Conservation (phyloP, 2,797 vertebrate genomes). For the Australoheros facetus region DNA sequence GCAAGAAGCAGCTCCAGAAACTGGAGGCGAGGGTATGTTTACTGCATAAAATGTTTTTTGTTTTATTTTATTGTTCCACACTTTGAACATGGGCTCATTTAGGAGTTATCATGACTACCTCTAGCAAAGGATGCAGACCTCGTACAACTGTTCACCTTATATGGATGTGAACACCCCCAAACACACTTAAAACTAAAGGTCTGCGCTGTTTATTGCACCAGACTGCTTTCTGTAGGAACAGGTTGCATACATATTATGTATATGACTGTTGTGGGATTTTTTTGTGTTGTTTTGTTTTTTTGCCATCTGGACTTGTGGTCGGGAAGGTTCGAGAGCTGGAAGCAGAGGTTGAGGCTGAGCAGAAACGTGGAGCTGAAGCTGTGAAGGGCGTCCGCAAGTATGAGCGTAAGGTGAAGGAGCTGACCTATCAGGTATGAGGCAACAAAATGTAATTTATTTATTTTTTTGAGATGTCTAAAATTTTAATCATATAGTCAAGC, state of each 20-base stretch:
- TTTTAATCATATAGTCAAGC: neutral
- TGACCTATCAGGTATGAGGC: conserved; percentile 84
- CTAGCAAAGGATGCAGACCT: neutral
- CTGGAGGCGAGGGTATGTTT: conserved; percentile 82
- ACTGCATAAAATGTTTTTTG: neutral
- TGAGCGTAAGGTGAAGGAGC: conserved; percentile 85
- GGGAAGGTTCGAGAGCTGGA: conserved; percentile 86
- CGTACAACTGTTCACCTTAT: neutral
- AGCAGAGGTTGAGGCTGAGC: conserved; percentile 68
- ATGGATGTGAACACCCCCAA: neutral
- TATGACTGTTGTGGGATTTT: no score
- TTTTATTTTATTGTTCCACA: no score
- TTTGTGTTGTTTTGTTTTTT: neutral
- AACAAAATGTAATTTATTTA: neutral
- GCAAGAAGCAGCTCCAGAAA: conserved; percentile 92
- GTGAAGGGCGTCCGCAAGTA: conserved; percentile 46
- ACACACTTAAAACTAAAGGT: neutral
- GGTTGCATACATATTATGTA: neutral
- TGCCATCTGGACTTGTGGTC: neutral
- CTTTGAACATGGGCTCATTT: neutral
- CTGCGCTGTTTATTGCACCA: neutral
- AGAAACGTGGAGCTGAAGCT: no score
- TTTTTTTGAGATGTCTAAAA: neutral
- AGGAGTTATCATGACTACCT: neutral
- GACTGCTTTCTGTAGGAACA: neutral